phyloP scores from a whole-genome alignment of 2,888 invertebrate species.

The Trilocha varians region DNA sequence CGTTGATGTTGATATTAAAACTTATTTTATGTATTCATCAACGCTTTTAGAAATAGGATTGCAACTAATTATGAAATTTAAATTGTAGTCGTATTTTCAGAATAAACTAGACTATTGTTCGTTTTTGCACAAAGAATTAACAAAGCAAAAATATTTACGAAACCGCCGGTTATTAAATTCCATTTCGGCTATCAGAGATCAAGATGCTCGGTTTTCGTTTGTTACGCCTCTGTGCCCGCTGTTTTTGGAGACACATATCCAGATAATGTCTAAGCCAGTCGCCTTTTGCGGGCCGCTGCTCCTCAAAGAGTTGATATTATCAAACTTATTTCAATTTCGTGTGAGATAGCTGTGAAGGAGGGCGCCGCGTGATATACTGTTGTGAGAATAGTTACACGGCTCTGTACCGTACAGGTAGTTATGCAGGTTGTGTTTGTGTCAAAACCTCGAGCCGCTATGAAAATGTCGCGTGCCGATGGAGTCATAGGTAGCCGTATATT shows the following conservation, averaged over 20 bases:
- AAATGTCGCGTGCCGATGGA: slow-evolving; percentile 67
- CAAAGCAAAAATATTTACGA: slow-evolving; percentile 2
- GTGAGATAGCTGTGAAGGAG: slow-evolving; percentile 36
- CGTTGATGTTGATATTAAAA: neutral
- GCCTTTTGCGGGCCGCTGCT: slow-evolving; percentile 42
- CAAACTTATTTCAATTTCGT: slow-evolving; percentile 53
- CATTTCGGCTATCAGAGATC: slow-evolving; percentile 38
- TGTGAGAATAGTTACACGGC: neutral
- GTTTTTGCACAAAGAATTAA: neutral
- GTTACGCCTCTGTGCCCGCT: slow-evolving; percentile 41
- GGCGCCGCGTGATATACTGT: slow-evolving; percentile 24
- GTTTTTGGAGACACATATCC: slow-evolving; percentile 50
- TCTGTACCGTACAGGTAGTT: neutral
- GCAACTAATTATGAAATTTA: no score
- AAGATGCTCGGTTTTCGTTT: slow-evolving; percentile 35
- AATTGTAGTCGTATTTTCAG: neutral
- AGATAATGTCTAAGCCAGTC: slow-evolving; percentile 52
- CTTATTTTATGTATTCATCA: no score
- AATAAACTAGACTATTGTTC: neutral
- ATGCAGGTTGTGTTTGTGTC: slow-evolving; percentile 17
- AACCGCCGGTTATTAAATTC: slow-evolving; percentile 17
- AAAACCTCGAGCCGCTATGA: slow-evolving; percentile 41
- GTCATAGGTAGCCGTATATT: slow-evolving; percentile 59
- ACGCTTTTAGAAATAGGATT: no score
- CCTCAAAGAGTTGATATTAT: slow-evolving; percentile 48